phyloP scores from a whole-genome alignment of 2,888 invertebrate genomes.

The Rhagonycha lutea region DNA sequence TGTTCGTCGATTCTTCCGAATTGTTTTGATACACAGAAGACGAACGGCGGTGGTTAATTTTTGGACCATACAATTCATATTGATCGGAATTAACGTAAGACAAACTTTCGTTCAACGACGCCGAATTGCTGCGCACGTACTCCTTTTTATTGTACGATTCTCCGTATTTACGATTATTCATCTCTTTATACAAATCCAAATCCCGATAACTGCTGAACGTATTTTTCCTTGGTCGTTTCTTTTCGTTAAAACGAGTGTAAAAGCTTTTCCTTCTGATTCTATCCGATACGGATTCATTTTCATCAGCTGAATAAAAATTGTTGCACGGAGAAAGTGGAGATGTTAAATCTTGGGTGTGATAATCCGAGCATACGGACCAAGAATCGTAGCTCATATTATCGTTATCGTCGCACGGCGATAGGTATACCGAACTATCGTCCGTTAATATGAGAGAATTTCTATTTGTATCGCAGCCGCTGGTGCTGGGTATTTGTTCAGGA shows the following conservation, averaged over 20 bases:
- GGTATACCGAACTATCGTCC: slow-evolving; percentile 53
- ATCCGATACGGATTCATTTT: slow-evolving; percentile 75
- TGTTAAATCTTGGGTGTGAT: slow-evolving; percentile 46
- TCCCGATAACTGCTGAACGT: slow-evolving; percentile 59
- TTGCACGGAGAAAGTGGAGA: slow-evolving; percentile 58
- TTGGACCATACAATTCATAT: slow-evolving; percentile 52
- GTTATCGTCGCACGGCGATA: slow-evolving; percentile 68
- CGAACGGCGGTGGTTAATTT: slow-evolving; percentile 44
- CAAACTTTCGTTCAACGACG: slow-evolving; percentile 48
- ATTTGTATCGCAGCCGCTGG: slow-evolving; percentile 42
- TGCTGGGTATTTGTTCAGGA: slow-evolving; percentile 27
- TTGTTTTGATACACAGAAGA: slow-evolving; percentile 46
- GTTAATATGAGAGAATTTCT: slow-evolving; percentile 58
- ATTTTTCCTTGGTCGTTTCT: slow-evolving; percentile 72
- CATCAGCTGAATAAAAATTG: slow-evolving; percentile 53
- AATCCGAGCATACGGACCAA: slow-evolving; percentile 69
- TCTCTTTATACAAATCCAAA: slow-evolving; percentile 48
- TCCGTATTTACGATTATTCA: slow-evolving; percentile 26
- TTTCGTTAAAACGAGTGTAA: slow-evolving; percentile 86
- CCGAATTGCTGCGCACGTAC: slow-evolving; percentile 47
- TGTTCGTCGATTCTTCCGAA: slow-evolving; percentile 42
- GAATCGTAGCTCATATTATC: slow-evolving; percentile 63
- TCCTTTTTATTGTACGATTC: slow-evolving; percentile 30
- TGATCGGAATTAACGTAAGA: slow-evolving; percentile 49
- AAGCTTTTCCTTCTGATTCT: slow-evolving; percentile 88